Conservation (phyloP, 2,888 invertebrate genomes). For the Rhingia rostrata region DNA sequence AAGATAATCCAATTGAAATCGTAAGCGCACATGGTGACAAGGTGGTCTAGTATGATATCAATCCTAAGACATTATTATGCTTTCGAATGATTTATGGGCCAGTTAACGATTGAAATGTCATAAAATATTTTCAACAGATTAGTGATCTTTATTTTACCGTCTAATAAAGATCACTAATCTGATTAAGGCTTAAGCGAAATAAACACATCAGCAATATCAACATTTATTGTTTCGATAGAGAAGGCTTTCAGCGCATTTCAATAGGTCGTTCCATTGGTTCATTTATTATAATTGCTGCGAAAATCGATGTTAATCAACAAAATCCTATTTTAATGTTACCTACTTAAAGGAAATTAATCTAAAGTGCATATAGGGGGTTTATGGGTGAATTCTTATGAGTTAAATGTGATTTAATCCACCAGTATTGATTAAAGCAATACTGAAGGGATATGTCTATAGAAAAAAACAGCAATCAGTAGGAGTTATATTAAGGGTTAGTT, state of each 20-base stretch:
- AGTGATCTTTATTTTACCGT: constrained; percentile 6
- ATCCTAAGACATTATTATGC: constrained; percentile 1
- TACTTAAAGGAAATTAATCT: no score
- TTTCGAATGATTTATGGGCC: constrained; percentile 11
- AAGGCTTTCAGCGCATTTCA: constrained; percentile 1
- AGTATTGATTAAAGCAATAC: no score
- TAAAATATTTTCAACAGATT: constrained; percentile 7
- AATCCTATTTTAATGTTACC: no score
- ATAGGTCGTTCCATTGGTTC: background rate
- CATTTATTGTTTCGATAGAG: background rate
- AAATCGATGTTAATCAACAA: no score
- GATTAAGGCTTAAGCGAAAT: background rate
- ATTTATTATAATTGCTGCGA: background rate
- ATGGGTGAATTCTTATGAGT: no score
- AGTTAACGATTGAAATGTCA: background rate
- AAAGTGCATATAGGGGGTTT: no score
- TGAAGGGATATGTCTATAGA: no score
- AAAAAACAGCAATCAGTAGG: no score
- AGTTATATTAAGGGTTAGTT: no score
- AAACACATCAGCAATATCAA: background rate
- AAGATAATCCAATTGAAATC: constrained; percentile 26
- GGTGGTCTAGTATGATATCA: constrained; percentile 1
- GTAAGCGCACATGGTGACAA: constrained; percentile 37
- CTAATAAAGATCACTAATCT: constrained; percentile 1
- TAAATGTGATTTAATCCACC: no score